Evolutionary conservation across 2,113 vertebrate genomes (phyloP).

Genomic region (Empidonax traillii): DNA sequence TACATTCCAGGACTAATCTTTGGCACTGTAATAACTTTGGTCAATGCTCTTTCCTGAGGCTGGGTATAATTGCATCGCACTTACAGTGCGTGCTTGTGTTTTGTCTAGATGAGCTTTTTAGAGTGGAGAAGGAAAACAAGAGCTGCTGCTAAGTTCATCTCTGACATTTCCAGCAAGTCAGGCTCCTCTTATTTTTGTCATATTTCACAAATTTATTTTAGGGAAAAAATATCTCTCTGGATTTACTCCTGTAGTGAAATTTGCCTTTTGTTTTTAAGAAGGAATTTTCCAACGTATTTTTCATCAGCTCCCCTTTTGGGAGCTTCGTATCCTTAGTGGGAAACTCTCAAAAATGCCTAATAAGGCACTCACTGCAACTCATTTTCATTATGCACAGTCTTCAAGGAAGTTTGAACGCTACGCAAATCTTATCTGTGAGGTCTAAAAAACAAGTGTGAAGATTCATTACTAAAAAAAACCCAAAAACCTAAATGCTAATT

Average conservation of each 20-base stretch:
- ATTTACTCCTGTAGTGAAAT: background rate
- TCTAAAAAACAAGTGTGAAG: background rate
- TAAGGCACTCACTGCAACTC: background rate
- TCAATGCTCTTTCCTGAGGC: constrained; percentile 56
- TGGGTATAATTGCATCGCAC: constrained; percentile 60
- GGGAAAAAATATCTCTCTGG: background rate
- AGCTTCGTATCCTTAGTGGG: background rate
- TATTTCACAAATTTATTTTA: background rate
- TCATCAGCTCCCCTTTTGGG: background rate
- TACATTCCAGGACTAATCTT: constrained; percentile 60
- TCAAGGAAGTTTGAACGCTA: background rate
- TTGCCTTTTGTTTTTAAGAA: background rate
- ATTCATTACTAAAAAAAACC: background rate
- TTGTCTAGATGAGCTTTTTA: constrained; percentile 40
- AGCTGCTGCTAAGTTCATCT: constrained; percentile 22
- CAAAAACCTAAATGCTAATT: background rate
- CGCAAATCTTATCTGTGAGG: background rate
- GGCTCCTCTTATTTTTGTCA: background rate
- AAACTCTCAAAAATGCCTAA: background rate
- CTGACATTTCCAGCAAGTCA: background rate
- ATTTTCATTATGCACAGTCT: background rate
- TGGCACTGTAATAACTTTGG: constrained; percentile 49
- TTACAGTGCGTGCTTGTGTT: constrained; percentile 26
- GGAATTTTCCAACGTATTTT: background rate
- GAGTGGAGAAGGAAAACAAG: constrained; percentile 33